phyloP scores from a whole-genome alignment of 2,113 vertebrate genomes.

The Hyaena hyaena region DNA sequence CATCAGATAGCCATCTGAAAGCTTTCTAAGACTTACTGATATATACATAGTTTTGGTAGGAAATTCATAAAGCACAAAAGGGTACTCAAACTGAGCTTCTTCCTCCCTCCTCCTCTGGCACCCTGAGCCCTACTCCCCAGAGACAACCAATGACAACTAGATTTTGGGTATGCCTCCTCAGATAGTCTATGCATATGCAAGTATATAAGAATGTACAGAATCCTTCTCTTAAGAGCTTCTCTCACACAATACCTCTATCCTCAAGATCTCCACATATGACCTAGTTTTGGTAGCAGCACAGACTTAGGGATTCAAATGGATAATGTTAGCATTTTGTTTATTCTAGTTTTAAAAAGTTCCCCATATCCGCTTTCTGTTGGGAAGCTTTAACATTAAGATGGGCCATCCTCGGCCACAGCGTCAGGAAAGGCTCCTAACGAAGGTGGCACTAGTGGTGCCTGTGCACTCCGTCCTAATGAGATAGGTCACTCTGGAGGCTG shows the following conservation, averaged over 20 bases:
- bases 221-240: neutral
- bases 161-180: neutral
- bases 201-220: neutral
- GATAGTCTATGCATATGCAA: neutral
- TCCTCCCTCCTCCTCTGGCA: neutral
- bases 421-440: neutral
- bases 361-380: neutral
- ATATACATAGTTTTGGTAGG: neutral
- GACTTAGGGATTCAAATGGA: constrained; percentile 29
- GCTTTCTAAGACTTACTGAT: neutral
- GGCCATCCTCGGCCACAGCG: neutral
- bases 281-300: neutral
- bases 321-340: neutral
- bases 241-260: neutral
- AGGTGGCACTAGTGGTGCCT: neutral
- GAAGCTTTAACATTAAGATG: constrained; percentile 3
- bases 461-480: neutral
- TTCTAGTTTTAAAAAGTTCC: neutral
- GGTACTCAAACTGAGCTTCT: neutral
- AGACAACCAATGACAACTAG: neutral
- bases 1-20: neutral
- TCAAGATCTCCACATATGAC: neutral
- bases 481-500: neutral
- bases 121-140: neutral
- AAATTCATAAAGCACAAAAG: neutral